Percentiles rank a stretch among this genome's conserved stretches.
These are phyloP conservation scores for Leptinotarsa texana DNA, from an alignment of 1,140 invertebrate species.

Conservation along the genomic window DNA sequence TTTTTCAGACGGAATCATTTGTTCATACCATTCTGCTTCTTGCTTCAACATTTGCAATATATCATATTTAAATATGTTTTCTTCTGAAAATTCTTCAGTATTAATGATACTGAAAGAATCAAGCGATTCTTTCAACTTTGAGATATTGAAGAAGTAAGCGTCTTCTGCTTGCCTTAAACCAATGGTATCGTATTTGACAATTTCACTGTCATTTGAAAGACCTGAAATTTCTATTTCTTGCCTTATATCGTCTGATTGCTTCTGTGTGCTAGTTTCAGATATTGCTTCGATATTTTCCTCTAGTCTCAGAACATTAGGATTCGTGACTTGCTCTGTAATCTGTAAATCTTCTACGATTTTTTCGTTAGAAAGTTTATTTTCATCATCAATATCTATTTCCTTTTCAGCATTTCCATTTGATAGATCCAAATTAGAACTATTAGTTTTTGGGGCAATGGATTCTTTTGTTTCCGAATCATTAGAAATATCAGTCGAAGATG, in stretches of 20 bases:
- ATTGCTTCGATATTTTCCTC: too few species aligned
- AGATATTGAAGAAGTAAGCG: not conserved
- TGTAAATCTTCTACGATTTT: too few species aligned
- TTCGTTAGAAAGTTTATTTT: too few species aligned
- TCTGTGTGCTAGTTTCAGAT: too few species aligned
- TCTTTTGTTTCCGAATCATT: not conserved
- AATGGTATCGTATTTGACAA: conserved; percentile 12
- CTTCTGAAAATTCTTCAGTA: not conserved
- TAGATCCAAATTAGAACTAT: not conserved
- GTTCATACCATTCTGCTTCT: conserved; percentile 18
- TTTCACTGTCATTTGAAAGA: too few species aligned
- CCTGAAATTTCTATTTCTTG: too few species aligned
- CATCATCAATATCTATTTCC: too few species aligned
- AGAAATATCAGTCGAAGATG: too few species aligned
- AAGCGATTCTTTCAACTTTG: not conserved
- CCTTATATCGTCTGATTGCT: too few species aligned
- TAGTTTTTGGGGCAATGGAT: not conserved
- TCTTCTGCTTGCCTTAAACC: not conserved
- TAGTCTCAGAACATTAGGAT: too few species aligned
- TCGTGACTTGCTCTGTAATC: too few species aligned
- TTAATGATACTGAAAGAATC: not conserved
- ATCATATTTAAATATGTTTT: conserved; percentile 9
- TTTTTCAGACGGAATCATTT: not conserved
- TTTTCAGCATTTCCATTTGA: not conserved
- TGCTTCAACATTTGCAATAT: not conserved